Base-by-base conservation (phyloP, 2,113 vertebrate genomes). In the Rhipidura dahli region DNA sequence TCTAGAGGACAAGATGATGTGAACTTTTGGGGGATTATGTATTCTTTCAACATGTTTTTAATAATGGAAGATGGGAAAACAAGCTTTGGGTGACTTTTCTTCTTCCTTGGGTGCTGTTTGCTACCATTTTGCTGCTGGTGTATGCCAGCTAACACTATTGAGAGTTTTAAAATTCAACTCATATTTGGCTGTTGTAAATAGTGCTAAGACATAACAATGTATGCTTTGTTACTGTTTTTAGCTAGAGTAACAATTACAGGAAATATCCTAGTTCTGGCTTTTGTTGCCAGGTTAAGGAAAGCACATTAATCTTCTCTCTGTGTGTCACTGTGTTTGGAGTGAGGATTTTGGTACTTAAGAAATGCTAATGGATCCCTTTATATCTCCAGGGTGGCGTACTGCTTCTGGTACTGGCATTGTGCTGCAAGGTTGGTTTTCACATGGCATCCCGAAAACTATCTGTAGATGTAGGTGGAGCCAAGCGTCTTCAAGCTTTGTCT, bases 381-480 rank as follows among this genome's bases (percentile, higher is more conserved):
- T 89, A 54, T 37, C 97, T 86, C 51, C 93, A 99, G 99, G 99
- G 99, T 70, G 99, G 99, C 75, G 99, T 99, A 21, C 98, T 99
- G 77, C 97, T 99, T 95, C 98, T 99, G 81, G 99, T 99, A 90
- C 96, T 98, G 83, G 98, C 99, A 21, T 97, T 99, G 91, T 99
- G 98, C 92, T 98, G 99, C 95, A 99, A 99, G 96, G 99, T 99
- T 97, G 99, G 98, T 87, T 99, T 99, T 96, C 98, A 99, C 91
- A 98, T 99, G 27, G 99, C 98, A 93, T 99, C 99, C 89, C 98
- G 98, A 97, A 99, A 99, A 89, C 97, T 99, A 1, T 99, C 99
- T 10, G 93, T 99, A 75, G 99, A 99, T 97, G 93, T 99, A 4
- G 99, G 99, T 27, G 99, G 99, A 92, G 97, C 98, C 44, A 99